Evolutionary conservation across 2,113 vertebrate species (phyloP).

Genomic region (Sinocyclocheilus maitianheensis): DNA sequence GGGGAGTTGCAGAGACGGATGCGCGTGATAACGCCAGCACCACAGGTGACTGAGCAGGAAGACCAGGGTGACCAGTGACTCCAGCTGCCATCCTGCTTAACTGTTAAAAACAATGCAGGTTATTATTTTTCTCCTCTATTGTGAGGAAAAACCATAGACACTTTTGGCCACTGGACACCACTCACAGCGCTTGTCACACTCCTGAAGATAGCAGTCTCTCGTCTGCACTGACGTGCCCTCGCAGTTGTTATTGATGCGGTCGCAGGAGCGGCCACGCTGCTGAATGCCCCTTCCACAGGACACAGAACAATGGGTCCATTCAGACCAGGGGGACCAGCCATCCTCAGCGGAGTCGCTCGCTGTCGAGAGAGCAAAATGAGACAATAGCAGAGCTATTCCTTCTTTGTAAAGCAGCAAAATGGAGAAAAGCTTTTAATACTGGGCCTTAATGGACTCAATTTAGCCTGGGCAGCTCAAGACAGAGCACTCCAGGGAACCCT

Average conservation of each 20-base stretch:
- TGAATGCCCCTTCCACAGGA: conserved; percentile 96
- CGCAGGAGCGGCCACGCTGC: conserved; percentile 96
- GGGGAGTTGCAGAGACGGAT: conserved; percentile 99
- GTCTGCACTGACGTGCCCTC: conserved; percentile 99
- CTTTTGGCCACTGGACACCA: conserved; percentile 34
- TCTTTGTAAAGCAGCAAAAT: conserved; percentile 52
- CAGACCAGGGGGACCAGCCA: conserved; percentile 98
- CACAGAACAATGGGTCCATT: conserved; percentile 97
- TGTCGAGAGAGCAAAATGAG: conserved; percentile 67
- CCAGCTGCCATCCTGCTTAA: conserved; percentile 97
- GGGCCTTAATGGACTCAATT: conserved; percentile 69
- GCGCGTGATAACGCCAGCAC: conserved; percentile 89
- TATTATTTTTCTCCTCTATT: neutral
- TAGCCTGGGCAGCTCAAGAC: conserved; percentile 57
- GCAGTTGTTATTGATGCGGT: conserved; percentile 96
- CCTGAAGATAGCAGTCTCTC: conserved; percentile 94
- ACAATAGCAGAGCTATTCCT: conserved; percentile 74
- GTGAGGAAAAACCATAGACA: neutral
- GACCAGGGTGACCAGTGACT: conserved; percentile 99
- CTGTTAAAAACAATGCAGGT: conserved; percentile 67
- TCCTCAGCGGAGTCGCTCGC: conserved; percentile 94
- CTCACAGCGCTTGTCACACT: conserved; percentile 98
- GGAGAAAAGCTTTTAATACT: conserved; percentile 66
- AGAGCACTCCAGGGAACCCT: conserved; percentile 44
- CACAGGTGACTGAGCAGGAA: conserved; percentile 95